Evolutionary conservation across 2,888 invertebrate genomes (phyloP), one percentile per base, ranked within the genome.

Genomic region (Sarcophaga carnaria): DNA sequence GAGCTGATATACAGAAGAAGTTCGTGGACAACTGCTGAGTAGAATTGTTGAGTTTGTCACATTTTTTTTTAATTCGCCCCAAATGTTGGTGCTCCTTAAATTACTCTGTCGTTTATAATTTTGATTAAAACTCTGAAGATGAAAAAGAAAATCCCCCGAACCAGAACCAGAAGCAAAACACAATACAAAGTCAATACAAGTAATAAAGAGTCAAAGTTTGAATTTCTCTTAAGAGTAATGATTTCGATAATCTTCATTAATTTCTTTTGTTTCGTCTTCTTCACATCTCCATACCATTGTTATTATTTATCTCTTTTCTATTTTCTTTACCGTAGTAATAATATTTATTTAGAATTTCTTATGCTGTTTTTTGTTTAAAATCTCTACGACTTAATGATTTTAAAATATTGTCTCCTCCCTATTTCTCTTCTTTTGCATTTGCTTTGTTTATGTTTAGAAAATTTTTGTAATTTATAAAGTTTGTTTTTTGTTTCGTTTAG

Each of bases 381-480:
- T 66, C 86, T 74, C 27, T 69, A 74, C 60, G 70, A 70, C 80
- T 80, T 83, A 86, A 86, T 86, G 83, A 83, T 80, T 83, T 83
- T 74, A 77, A 77, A 78, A 80, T 80, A 80, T 86, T 77, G 77
- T 69, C 67, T 17, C 54, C 54, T 37, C 37, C 10, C 37, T 37
- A 27, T 37, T 37, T 37, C 37, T 37, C 37, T 37, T 37, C 37
- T 37, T 2, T 37, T 37, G 8, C 1, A 2, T 49, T 49, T 14
- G 1, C 2, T 49, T 11, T 49, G 14, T 69, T 69, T 70, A 82
- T 79, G 70, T 70, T 76, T 54, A 54, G 69, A 77, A 64, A 80
- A 77, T 74, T 83, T 12, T 80, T 77, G 72, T 77, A 83, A 86
- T 76, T 86, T 83, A 77, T 80, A 86, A 86, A 86, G 59, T 80